Conservation (phyloP, 2,113 vertebrate species). For the Psilopogon haemacephalus region DNA sequence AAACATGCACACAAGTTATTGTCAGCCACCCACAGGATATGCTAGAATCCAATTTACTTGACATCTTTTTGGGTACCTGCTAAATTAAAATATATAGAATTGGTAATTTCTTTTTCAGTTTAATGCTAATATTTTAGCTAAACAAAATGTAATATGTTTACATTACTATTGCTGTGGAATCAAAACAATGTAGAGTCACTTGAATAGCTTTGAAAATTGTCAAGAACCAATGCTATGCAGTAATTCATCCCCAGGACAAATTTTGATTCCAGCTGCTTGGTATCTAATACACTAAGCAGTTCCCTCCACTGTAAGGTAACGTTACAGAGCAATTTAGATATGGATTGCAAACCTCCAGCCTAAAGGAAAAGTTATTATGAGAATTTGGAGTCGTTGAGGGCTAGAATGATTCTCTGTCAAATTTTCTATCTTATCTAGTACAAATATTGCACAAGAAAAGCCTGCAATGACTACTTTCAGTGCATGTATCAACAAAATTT, state of each 20-base stretch:
- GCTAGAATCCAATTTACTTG: neutral
- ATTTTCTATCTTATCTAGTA: neutral
- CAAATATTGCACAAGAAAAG: neutral
- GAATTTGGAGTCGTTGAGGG: neutral
- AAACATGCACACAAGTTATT: neutral
- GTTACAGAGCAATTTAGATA: neutral
- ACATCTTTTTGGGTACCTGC: neutral
- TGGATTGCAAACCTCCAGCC: fast-evolving
- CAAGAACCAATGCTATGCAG: neutral
- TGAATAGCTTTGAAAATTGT: neutral
- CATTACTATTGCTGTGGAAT: neutral
- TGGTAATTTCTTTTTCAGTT: neutral
- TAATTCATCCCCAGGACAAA: neutral
- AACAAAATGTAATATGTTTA: neutral
- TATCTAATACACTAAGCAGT: neutral
- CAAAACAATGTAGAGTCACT: neutral
- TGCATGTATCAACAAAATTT: neutral
- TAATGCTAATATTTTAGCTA: neutral
- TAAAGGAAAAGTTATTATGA: neutral
- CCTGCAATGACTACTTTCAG: neutral
- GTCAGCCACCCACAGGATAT: neutral
- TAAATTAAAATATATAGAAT: neutral
- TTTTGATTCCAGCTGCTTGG: neutral
- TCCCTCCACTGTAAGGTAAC: neutral
- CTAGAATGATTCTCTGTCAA: neutral